Conservation (phyloP, 2,113 vertebrate species). For the Chamaetylas fuelleborni region DNA sequence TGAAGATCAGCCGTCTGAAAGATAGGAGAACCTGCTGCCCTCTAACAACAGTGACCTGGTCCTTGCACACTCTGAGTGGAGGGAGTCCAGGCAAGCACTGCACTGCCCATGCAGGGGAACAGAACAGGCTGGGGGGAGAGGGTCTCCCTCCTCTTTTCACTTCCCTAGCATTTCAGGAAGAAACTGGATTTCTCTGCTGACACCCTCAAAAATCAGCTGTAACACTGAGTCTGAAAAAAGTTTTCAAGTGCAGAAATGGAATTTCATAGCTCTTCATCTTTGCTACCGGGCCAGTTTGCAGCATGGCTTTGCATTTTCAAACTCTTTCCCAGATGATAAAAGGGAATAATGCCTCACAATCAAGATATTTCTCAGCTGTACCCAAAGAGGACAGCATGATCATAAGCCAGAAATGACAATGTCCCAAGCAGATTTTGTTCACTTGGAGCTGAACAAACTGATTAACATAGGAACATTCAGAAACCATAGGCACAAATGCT, state of each 20-base stretch:
- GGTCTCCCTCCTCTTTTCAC: not conserved
- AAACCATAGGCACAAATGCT: not conserved
- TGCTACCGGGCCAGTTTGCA: not conserved
- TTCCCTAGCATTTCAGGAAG: not conserved
- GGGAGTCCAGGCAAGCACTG: not conserved
- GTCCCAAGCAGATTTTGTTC: not conserved
- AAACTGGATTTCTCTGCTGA: not conserved
- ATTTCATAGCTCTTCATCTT: not conserved
- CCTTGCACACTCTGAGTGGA: not conserved
- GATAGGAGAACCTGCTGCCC: not conserved
- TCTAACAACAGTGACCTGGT: not conserved
- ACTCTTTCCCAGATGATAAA: not conserved
- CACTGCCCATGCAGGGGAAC: not conserved
- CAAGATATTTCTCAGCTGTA: not conserved
- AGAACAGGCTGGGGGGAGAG: accelerated
- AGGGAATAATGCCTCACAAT: not conserved
- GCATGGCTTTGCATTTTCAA: not conserved
- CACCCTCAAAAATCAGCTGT: not conserved
- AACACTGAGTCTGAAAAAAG: not conserved
- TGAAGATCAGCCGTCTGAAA: not conserved
- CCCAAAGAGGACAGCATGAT: not conserved
- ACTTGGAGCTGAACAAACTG: not conserved
- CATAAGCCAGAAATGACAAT: not conserved
- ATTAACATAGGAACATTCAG: not conserved
- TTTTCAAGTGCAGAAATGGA: not conserved